These are phyloP conservation scores for Tenodera sinensis DNA, from an alignment of 2,888 invertebrate genomes.

Conservation along the genomic window DNA sequence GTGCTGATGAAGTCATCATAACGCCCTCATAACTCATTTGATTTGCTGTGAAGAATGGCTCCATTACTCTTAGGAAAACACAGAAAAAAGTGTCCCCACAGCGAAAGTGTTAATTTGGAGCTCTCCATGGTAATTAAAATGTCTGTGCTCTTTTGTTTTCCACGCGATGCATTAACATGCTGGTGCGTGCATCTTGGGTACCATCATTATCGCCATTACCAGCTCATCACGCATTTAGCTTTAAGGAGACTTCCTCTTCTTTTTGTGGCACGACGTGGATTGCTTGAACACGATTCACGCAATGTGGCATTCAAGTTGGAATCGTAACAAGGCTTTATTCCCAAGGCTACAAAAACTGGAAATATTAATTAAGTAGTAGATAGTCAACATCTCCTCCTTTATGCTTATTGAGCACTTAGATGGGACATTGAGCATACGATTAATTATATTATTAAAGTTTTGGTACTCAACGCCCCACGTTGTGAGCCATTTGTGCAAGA, in stretches of 20 bases:
- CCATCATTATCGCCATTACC: neutral
- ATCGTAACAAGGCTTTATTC: no score
- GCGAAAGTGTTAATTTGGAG: neutral
- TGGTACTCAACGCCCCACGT: no score
- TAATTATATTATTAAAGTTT: no score
- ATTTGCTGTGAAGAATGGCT: neutral
- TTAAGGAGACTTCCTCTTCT: neutral
- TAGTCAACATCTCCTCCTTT: no score
- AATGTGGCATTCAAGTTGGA: neutral
- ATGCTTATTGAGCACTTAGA: no score
- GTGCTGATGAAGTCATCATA: neutral
- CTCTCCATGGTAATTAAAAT: neutral
- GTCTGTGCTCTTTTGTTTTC: neutral
- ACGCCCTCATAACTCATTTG: neutral
- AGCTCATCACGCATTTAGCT: neutral
- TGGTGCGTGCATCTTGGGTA: neutral
- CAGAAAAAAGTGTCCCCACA: neutral
- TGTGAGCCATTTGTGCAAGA: no score
- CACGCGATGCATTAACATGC: neutral
- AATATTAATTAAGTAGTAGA: no score
- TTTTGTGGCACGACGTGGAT: neutral
- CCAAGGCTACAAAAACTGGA: no score
- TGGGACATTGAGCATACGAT: no score
- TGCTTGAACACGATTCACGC: neutral
- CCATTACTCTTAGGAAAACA: neutral